Evolutionary conservation across 1,140 invertebrate genomes (phyloP).

Genomic region (Nomia melanderi): DNA sequence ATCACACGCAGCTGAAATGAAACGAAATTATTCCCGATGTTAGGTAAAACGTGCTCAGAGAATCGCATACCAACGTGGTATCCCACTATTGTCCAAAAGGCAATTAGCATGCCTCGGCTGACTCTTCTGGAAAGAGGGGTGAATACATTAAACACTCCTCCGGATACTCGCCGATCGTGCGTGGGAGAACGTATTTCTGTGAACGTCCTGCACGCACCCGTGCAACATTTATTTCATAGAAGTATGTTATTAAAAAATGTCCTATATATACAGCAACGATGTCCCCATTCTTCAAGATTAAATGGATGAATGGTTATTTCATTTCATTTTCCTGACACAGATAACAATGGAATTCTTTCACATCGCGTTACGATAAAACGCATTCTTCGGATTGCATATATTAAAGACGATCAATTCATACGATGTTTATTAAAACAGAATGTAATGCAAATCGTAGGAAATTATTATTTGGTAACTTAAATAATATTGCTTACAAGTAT

Average conservation of each 20-base stretch:
- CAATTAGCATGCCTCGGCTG: slow-evolving; percentile 68
- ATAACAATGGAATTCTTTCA: not conserved
- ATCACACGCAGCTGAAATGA: slow-evolving; percentile 29
- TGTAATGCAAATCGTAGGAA: too few species aligned
- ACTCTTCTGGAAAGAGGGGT: slow-evolving; percentile 64
- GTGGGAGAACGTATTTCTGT: slow-evolving; percentile 54
- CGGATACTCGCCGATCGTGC: slow-evolving; percentile 57
- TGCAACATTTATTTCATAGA: slow-evolving; percentile 39
- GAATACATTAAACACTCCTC: slow-evolving; percentile 67
- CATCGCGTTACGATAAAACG: too few species aligned
- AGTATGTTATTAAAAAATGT: not conserved
- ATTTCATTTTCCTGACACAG: not conserved
- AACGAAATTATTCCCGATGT: slow-evolving; percentile 59
- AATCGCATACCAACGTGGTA: slow-evolving; percentile 59
- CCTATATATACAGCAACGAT: not conserved
- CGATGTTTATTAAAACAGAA: too few species aligned
- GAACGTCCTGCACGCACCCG: slow-evolving; percentile 23
- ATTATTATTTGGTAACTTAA: too few species aligned
- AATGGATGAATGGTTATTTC: not conserved
- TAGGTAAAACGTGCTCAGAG: slow-evolving; percentile 47
- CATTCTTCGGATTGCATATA: too few species aligned
- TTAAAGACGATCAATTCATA: too few species aligned
- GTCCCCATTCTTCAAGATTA: not conserved
- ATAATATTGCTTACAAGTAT: too few species aligned
- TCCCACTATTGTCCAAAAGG: slow-evolving; percentile 67